A percentile compares a stretch with the other conserved stretches of the same genome.
Conservation (phyloP, 2,113 vertebrate genomes). For the Ptychochromis oligacanthus region DNA sequence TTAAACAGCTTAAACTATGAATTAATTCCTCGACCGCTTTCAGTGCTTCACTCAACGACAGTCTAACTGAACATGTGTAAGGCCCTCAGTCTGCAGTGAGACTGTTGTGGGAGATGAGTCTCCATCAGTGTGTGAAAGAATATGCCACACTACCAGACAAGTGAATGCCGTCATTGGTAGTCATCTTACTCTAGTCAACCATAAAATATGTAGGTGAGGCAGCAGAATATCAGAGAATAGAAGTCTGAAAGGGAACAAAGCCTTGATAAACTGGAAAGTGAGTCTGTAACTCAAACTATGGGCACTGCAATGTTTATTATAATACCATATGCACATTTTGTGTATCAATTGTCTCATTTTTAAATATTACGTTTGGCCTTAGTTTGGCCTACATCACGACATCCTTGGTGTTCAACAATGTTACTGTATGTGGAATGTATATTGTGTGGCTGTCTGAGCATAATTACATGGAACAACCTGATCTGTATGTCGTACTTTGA, state of each 20-base stretch:
- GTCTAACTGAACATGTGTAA: neutral
- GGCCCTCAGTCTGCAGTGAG: neutral
- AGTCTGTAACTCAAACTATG: neutral
- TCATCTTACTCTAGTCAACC: neutral
- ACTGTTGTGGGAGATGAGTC: neutral
- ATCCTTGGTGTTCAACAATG: neutral
- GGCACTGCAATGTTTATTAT: neutral
- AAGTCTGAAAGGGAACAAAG: neutral
- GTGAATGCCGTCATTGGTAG: neutral
- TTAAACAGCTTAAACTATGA: neutral
- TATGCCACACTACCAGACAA: neutral
- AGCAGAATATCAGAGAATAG: neutral
- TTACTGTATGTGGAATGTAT: no score
- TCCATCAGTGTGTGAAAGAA: neutral
- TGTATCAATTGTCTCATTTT: neutral
- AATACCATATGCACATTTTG: neutral
- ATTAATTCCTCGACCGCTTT: neutral
- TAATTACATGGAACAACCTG: neutral
- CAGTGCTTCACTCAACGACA: neutral
- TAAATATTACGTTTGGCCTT: neutral
- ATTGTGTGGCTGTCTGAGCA: neutral
- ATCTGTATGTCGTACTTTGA: neutral
- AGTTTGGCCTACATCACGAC: neutral
- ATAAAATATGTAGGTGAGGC: neutral
- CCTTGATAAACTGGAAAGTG: neutral